These are phyloP conservation scores for Lycopodina hypogea DNA, from an alignment of 37 sponge, comb jelly and placozoan genomes.

Conservation along the genomic window DNA sequence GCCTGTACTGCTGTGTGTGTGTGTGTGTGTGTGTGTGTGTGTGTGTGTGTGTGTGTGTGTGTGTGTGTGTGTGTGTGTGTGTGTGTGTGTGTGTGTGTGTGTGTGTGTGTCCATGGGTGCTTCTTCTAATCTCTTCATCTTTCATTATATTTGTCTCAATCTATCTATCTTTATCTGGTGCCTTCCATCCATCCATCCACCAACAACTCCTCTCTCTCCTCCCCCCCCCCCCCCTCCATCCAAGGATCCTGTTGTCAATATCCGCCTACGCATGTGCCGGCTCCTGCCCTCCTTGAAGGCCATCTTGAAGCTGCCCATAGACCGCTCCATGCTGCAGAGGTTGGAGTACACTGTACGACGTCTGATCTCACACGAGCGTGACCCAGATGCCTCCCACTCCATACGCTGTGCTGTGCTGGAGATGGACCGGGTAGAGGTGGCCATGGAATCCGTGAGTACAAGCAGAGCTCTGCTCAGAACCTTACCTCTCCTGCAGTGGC, in stretches of 20 bases:
- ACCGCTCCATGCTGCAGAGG: conserved; percentile 40
- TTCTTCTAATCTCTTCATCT: too few relatives aligned
- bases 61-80: too few relatives aligned
- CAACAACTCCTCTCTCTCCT: neutral
- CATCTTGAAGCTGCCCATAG: conserved; percentile 60
- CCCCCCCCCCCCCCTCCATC: neutral
- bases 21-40: too few relatives aligned
- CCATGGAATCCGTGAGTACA: conserved; percentile 68
- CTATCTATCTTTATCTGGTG: neutral
- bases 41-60: too few relatives aligned
- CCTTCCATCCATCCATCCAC: neutral
- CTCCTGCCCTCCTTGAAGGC: conserved; percentile 65
- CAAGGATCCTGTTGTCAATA: conserved; percentile 68
- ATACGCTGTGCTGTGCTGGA: conserved; percentile 49
- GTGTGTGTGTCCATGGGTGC: too few relatives aligned
- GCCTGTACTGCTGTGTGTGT: too few relatives aligned
- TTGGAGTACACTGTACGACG: conserved; percentile 54
- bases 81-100: too few relatives aligned
- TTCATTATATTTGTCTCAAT: neutral
- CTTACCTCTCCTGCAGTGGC: conserved; percentile 17
- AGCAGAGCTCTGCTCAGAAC: neutral
- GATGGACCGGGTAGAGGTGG: conserved; percentile 66
- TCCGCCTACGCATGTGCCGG: conserved; percentile 41
- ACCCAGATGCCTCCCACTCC: conserved; percentile 46
- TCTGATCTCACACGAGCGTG: conserved; percentile 59